These are phyloP conservation scores for Astur gentilis DNA, from an alignment of 2,113 vertebrate species.

Conservation along the genomic window DNA sequence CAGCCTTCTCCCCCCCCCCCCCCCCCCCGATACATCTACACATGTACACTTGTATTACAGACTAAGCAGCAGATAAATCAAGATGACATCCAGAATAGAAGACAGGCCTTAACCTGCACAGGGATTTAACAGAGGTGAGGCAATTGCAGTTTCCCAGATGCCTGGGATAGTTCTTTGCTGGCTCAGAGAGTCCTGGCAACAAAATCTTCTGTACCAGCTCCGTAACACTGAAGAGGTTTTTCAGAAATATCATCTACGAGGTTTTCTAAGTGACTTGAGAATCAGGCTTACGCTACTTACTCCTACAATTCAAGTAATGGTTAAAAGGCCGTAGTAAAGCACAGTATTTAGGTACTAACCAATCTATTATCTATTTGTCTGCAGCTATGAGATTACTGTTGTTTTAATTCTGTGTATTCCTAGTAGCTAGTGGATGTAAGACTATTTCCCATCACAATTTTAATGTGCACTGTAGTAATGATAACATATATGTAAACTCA, in stretches of 20 bases:
- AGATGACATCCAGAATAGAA: not conserved
- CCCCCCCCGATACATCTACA: not conserved
- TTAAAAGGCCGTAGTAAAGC: not conserved
- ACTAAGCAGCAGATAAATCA: not conserved
- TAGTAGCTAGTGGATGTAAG: not conserved
- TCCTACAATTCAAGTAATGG: not conserved
- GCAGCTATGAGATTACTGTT: not conserved
- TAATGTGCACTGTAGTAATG: not conserved
- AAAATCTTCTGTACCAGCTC: not conserved
- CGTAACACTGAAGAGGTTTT: not conserved
- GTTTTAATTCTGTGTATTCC: not conserved
- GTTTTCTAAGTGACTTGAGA: not conserved
- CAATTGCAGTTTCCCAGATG: not conserved
- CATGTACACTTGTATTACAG: not conserved
- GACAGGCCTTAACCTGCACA: not conserved
- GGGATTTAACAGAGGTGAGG: not conserved
- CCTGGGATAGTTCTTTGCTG: not conserved
- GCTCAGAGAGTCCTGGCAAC: not conserved
- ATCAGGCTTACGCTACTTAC: not conserved
- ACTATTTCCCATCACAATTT: not conserved
- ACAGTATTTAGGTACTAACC: not conserved
- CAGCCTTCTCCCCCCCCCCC: not conserved
- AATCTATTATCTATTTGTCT: not conserved
- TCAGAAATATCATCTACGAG: not conserved
- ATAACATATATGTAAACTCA: not conserved